Evolutionary conservation across 2,797 vertebrate genomes (phyloP), one percentile per base, ranked within the genome.

Genomic region (Podarcis siculus): DNA sequence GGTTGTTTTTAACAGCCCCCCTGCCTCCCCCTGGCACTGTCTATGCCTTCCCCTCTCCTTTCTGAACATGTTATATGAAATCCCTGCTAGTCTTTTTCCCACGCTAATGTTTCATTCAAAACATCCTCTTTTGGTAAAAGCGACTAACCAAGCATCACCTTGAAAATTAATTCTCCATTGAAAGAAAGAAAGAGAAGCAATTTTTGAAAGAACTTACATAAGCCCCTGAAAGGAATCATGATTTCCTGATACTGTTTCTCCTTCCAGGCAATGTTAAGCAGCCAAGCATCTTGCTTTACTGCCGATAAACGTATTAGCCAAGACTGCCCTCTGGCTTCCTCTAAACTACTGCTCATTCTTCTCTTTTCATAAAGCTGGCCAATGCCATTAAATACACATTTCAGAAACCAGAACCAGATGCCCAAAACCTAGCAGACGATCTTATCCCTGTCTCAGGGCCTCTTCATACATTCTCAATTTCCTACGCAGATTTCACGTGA

Each of bases 271-370:
- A 80, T 73, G 15, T 19, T 32, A 67, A 27, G 2, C 35, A 21
- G 55, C 23, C 21, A 21, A 58, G 21, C 15, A 2, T 3, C 69
- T 85, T 37, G 64, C 2, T 66, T 80, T 8, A 23, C 15, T 13
- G 5, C 25, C 8, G 25, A 19, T 49, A 30, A 61, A 64, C 88
- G 61, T 83, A 1, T 89, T 92, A 88, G 78, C 37, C 90, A 93
- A 92, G 93, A 25, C 76, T 89, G 94, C 92, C 93, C 93, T 91
- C 94, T 95, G 66, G 78, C 87, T 91, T 88, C 85, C 23, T 1
- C 0, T 30, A 49, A 61, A 32, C 69, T 30, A 80, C 89, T 89
- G 86, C 69, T 55, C 91, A 85, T 2, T 21, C 5, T 23, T 30
- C 5, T 23, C n/a, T 67, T n/a, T 75, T 86, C 3, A 23, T 72